Evolutionary conservation across 1,140 invertebrate genomes (phyloP).

Genomic region (Bombus sibiricus): DNA sequence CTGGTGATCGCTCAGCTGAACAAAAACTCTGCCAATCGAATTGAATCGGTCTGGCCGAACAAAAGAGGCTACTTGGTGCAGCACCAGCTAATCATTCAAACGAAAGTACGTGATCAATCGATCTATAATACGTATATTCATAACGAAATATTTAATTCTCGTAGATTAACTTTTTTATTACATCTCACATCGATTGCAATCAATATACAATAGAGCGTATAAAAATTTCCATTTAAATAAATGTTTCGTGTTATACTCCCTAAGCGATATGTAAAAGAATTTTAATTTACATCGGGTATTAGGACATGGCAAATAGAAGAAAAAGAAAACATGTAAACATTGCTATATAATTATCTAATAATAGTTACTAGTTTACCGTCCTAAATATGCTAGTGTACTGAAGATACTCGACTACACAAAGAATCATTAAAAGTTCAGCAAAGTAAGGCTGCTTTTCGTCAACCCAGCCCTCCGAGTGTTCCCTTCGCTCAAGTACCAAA

Average conservation of each 20-base stretch:
- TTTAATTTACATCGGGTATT: too few species aligned
- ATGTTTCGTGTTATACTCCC: not conserved
- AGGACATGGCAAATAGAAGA: too few species aligned
- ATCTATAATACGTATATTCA: slow-evolving; percentile 3
- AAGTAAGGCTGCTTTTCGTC: slow-evolving; percentile 56
- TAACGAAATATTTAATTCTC: not conserved
- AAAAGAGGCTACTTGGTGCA: not conserved
- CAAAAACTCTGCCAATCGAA: slow-evolving; percentile 22
- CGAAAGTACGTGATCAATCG: not conserved
- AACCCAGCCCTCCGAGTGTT: slow-evolving; percentile 49
- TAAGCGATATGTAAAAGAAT: too few species aligned
- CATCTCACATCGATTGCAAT: too few species aligned
- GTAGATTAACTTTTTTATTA: not conserved
- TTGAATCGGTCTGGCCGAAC: not conserved
- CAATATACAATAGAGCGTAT: not conserved
- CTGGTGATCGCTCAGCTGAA: not conserved
- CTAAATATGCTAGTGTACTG: too few species aligned
- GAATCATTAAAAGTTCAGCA: slow-evolving; percentile 48
- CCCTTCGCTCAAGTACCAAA: slow-evolving; percentile 10
- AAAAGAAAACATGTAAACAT: too few species aligned
- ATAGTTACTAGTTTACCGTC: too few species aligned
- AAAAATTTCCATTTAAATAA: not conserved
- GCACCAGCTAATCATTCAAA: not conserved
- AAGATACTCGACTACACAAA: too few species aligned
- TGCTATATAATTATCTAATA: too few species aligned